Base-by-base conservation (phyloP, 2,797 vertebrate species). In the Alcedo quadribrachys region DNA sequence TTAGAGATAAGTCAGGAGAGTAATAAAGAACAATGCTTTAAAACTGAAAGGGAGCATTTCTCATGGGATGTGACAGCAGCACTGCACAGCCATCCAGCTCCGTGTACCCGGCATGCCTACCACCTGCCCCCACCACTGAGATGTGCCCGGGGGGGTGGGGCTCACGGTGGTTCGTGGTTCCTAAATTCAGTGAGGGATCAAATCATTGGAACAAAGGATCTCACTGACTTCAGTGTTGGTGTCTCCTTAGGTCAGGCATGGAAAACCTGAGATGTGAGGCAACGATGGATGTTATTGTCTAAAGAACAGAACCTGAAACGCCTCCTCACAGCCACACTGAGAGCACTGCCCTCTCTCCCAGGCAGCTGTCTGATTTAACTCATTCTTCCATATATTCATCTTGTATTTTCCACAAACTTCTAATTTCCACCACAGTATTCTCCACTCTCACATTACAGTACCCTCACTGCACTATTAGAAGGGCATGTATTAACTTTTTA, bases 161-260 rank as follows among this genome's bases (percentile, higher is more conserved):
- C 35, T 10, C 42, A 1, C 1, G 4, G 57, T 9, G 21, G 1
- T 9, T 8, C 3, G 2, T 5, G 45, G n/a, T 16, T 21, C 1
- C 33, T 25, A 3, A 70, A 61, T 24, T 45, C 60, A 53, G 18
- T 0, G 0, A 51, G 60, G 25, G 33, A 28, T 24, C 0, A 4
- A 55, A 27, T 15, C 58, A 6, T 27, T 0, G 17, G 21, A 51
- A 17, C 25, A 70, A 17, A 86, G 15, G 30, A 8, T 76, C 32
- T 40, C 27, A 3, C 19, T n/a, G 87, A 40, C 37, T 51, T 81
- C n/a, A 9, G 1, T 1, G 22, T 6, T 33, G 22, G 9, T n/a
- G 20, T 25, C 63, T 73, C 45, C 73, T 79, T 32, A 62, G 19
- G 27, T n/a, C 73, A 70, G 68, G 42, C 30, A 8, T 9, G 19